Evolutionary conservation across 2,888 invertebrate genomes (phyloP).

Genomic region (Rhagium mordax): DNA sequence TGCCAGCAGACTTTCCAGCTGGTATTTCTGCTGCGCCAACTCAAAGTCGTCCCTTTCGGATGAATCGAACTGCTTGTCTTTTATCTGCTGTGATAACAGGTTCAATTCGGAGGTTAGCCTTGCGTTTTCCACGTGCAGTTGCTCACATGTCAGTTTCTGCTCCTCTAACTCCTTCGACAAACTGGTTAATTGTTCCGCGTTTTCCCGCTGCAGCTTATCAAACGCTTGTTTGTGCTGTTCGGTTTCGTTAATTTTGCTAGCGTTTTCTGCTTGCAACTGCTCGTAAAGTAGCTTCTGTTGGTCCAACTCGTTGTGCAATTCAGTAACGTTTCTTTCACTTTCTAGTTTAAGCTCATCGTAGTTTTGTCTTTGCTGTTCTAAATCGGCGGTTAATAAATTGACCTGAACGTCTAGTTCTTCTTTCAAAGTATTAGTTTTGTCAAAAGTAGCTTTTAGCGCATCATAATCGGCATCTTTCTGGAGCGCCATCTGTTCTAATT

Average conservation of each 20-base stretch:
- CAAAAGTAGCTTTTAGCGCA: neutral
- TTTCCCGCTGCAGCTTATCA: constrained; percentile 37
- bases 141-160: neutral
- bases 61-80: neutral
- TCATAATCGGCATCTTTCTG: constrained; percentile 31
- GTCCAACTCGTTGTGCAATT: constrained; percentile 50
- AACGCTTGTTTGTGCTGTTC: constrained; percentile 57
- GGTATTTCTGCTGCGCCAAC: constrained; percentile 32
- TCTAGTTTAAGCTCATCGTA: constrained; percentile 32
- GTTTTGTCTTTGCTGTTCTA: constrained; percentile 16
- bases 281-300: constrained; percentile 43
- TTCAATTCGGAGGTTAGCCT: neutral
- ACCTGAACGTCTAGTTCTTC: constrained; percentile 7
- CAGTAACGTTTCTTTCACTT: constrained; percentile 54
- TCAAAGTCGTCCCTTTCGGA: constrained; percentile 20
- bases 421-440: constrained; percentile 21
- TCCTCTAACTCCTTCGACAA: neutral
- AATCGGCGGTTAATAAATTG: neutral
- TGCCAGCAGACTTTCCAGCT: constrained; percentile 30
- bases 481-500: constrained; percentile 31
- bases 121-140: neutral
- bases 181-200: neutral
- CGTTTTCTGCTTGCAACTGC: constrained; percentile 52
- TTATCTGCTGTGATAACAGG: constrained; percentile 11
- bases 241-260: constrained; percentile 41